Base-by-base conservation (phyloP, 2,888 invertebrate species). In the Sturmia bella region DNA sequence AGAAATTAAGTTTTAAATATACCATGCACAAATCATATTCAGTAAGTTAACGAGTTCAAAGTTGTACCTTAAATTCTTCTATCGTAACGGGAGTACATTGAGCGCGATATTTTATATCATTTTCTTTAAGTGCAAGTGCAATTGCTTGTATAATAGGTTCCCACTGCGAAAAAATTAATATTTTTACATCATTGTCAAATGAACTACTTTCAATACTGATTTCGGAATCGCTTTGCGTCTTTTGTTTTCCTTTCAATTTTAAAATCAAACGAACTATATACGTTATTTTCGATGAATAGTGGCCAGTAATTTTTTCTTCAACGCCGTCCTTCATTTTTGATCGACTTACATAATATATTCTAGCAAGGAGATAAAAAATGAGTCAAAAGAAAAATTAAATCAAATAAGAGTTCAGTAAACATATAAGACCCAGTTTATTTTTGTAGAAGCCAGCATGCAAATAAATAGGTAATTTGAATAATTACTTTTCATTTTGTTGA, bases 81-180 rank as follows among this genome's bases (percentile, higher is more conserved):
- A 91, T 86, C 0, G 87, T 85, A 24, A 86, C 84, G 37, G 88
- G 85, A 2, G 86, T 93, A 86, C 85, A 87, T 87, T 86, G 90
- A 79, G 85, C 79, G 12, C 87, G 86, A 83, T 85, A 86, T 1
- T 69, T 76, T 3, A 91, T 84, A 4, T 76, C 45, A 82, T 91
- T 91, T 39, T 87, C 85, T 2, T 59, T 41, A 2, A 90, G 78
- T 2, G 90, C 90, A 5, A 63, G 68, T 1, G 86, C 85, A 41
- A 91, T 87, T 7, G 87, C 85, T 15, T 84, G 79, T 6, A 91
- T 84, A 59, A 91, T 90, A 0, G 88, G 85, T 1, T 87, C 50
- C 92, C 92, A 93, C 48, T 93, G 92, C 0, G 95, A 95, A 89
- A 96, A 96, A 24, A 96, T 92, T n/a, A 96, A 89, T 39, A 94